A percentile compares a stretch with the other conserved stretches of the same genome.
Evolutionary conservation across 2,888 invertebrate genomes (phyloP).

Genomic region (Protonemura montana): DNA sequence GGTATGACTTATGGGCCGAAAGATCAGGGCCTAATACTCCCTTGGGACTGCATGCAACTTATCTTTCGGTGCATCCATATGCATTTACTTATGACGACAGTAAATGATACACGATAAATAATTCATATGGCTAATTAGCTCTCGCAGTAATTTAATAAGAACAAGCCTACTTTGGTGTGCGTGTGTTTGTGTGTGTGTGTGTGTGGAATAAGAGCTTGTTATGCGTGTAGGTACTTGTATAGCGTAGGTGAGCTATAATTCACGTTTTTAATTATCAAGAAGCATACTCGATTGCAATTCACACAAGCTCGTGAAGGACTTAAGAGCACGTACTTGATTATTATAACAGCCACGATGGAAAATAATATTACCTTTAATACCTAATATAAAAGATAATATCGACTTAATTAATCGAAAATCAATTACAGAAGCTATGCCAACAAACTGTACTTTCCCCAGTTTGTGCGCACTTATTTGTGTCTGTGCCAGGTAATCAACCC

Average conservation of each 20-base stretch:
- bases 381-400: background rate
- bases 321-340: background rate
- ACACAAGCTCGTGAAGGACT: background rate
- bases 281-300: background rate
- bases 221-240: background rate
- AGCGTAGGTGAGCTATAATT: constrained; percentile 8
- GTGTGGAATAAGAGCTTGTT: background rate
- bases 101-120: background rate
- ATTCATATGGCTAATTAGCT: background rate
- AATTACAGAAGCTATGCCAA: background rate
- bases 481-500: too few species aligned
- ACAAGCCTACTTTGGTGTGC: background rate
- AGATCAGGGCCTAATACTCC: background rate
- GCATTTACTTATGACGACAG: constrained; percentile 2
- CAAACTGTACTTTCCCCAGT: too few species aligned
- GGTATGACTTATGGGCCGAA: background rate
- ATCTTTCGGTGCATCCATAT: background rate
- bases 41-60: background rate
- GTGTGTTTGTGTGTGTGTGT: background rate
- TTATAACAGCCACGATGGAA: background rate
- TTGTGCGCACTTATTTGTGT: too few species aligned
- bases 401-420: background rate
- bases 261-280: background rate
- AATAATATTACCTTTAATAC: background rate
- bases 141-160: constrained; percentile 2